Evolutionary conservation across 2,113 vertebrate species (phyloP).

Genomic region (Eulemur macaco): DNA sequence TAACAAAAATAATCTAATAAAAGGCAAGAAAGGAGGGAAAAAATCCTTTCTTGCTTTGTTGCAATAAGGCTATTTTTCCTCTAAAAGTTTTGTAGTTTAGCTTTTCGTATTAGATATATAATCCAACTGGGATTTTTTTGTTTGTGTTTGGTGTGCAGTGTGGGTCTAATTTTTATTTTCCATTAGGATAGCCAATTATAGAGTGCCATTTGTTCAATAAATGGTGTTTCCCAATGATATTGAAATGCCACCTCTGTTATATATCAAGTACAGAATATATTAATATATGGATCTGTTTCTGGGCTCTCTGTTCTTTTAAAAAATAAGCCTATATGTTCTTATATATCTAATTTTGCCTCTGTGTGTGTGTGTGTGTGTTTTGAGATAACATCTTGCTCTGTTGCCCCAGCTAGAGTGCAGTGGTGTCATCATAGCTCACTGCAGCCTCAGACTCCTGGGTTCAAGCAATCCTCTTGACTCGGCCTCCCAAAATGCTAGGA

Average conservation of each 20-base stretch:
- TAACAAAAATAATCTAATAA: not conserved
- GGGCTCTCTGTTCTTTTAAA: not conserved
- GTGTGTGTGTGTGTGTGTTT: too few relatives aligned
- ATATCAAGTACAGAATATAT: not conserved
- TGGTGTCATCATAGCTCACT: too few relatives aligned
- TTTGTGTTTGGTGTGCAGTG: not conserved
- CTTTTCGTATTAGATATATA: not conserved
- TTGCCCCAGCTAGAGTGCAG: too few relatives aligned
- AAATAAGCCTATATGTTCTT: not conserved
- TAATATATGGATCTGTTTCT: not conserved
- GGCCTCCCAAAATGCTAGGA: too few relatives aligned
- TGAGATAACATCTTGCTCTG: too few relatives aligned
- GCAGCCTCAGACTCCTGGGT: too few relatives aligned
- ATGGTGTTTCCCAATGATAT: not conserved
- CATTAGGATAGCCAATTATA: not conserved
- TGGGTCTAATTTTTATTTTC: not conserved
- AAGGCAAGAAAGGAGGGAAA: not conserved
- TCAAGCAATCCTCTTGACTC: too few relatives aligned
- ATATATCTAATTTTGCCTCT: not conserved
- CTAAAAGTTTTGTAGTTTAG: not conserved
- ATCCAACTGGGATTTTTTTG: not conserved
- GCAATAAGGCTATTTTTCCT: not conserved
- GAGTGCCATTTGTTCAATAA: not conserved
- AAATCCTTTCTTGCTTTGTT: not conserved
- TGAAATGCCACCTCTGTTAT: not conserved